Base-by-base conservation (phyloP, 1,140 invertebrate species). In the Heterodera carotae region DNA sequence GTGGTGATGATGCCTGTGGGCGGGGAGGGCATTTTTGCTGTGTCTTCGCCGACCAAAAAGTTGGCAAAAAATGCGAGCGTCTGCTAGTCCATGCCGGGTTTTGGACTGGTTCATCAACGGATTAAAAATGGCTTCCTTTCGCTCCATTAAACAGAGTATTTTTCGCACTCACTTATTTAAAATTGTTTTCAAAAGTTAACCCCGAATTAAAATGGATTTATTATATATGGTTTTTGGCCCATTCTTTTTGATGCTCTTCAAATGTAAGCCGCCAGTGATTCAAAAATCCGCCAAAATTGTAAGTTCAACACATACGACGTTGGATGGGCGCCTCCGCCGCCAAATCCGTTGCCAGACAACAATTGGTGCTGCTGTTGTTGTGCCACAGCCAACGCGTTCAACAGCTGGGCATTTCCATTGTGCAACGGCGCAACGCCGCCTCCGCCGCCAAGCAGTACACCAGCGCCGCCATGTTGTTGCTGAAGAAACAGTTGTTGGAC, bases 401-500 rank as follows among this genome's bases (percentile, higher is more conserved):
- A n/a, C 34, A 69, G 8, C n/a, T 76, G 75, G 0, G 34, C 36
- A 43, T 73, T 79, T 7, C 22, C 36, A 22, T 53, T 53, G 18
- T 53, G 48, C 10, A 15, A 22, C 69, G 12, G 34, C 34, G 73
- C n/a, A 2, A 25, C 39, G 12, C 39, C 39, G 12, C 33, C 34
- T 39, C 39, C n/a, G 27, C 22, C 75, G 88, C 84, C 29, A 34
- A 56, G 10, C 25, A 29, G 29, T 7, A 18, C 60, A 1, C 60
- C 62, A 4, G 27, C 62, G 22, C 12, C 27, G 10, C 33, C 62
- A 66, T 12, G n/a, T 3, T 10, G 62, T 12, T 66, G 62, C 62
- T 66, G 33, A 66, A 31, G 62, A 8, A 43, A 43, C 62, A 25
- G 59, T 62, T 66, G 62, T 12, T 66, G 62, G 56, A 92, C 91